Percentiles rank a stretch among this genome's conserved stretches.
These are phyloP conservation scores for Cyclina sinensis DNA, from an alignment of 1,140 invertebrate species.

Conservation along the genomic window DNA sequence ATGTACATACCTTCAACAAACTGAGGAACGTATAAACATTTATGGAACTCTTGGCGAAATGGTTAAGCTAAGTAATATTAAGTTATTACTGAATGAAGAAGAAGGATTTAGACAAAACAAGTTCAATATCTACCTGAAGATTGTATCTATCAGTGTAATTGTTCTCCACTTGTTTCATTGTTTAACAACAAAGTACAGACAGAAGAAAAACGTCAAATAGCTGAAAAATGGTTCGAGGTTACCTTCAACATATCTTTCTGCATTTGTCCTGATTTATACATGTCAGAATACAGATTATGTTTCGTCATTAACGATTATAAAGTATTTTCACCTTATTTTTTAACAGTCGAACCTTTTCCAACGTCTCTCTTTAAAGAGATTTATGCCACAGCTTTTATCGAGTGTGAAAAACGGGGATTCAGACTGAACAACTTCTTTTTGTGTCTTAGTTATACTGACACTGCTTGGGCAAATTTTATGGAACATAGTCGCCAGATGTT, in stretches of 20 bases:
- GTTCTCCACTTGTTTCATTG: not conserved
- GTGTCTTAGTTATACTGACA: not conserved
- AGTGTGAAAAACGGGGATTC: not conserved
- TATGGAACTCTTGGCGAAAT: not conserved
- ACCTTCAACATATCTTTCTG: not conserved
- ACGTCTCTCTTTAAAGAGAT: not conserved
- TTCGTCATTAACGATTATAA: not conserved
- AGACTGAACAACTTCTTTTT: not conserved
- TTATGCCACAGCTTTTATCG: not conserved
- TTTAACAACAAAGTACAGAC: not conserved
- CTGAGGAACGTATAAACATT: not conserved
- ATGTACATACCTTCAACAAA: not conserved
- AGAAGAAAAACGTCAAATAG: not conserved
- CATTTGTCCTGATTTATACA: not conserved
- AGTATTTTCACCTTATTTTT: not conserved
- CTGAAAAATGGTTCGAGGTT: not conserved
- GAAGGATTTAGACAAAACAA: not conserved
- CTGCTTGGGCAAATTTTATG: not conserved
- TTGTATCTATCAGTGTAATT: not conserved
- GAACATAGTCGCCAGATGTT: not conserved
- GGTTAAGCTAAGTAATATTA: not conserved
- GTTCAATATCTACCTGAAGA: not conserved
- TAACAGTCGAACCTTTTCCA: not conserved
- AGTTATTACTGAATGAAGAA: not conserved
- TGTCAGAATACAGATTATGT: not conserved